Evolutionary conservation across 30 jellyfish, hydroid and myxozoan genomes (phyloP), one percentile per base, ranked within the genome.

Genomic region (Phacellophora camtschatica): DNA sequence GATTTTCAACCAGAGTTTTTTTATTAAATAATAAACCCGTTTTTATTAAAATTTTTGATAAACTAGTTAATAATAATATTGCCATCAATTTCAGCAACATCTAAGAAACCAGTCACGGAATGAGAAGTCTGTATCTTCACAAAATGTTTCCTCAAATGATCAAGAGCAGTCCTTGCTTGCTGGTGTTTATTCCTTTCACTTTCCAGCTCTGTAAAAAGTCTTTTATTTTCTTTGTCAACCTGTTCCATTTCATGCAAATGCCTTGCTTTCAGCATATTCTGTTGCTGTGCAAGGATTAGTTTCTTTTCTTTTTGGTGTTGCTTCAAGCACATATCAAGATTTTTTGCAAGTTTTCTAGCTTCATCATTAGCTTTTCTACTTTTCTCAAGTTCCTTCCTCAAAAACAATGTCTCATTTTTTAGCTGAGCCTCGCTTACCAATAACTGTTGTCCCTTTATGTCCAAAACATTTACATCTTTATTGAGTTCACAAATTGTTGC

Each of bases 101-200:
- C 83, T 19, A 77, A 41, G 6, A 77, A 64, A 33, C 33, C 48
- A 18, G 32, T 27, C 13, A 42, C 32, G 10, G 85, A 20, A 18
- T 54, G 28, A 45, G 36, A 19, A 28, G 56, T 24, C 2, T 49
- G 69, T 69, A 80, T 49, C 23, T 65, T 46, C 35, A 69, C 91
- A 42, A 80, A 80, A 53, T 80, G 83, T 18, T 56, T 80, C 66
- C 91, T 80, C 62, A 80, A 61, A 10, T 80, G 75, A 18, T 48
- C 84, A 5, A 80, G 71, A 13, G 83, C 91, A 2, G 25, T 61
- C 45, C 48, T 48, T 64, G 83, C 27, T 16, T 34, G 54, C 22
- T 50, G 15, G 37, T 53, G 77, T 50, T 66, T 61, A 66, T 54
- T 30, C 34, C 42, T 64, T 35, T 80, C 77, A 16, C 24, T 51